Evolutionary conservation across 2,888 invertebrate species (phyloP).

Genomic region (Leucoptera coffeella): DNA sequence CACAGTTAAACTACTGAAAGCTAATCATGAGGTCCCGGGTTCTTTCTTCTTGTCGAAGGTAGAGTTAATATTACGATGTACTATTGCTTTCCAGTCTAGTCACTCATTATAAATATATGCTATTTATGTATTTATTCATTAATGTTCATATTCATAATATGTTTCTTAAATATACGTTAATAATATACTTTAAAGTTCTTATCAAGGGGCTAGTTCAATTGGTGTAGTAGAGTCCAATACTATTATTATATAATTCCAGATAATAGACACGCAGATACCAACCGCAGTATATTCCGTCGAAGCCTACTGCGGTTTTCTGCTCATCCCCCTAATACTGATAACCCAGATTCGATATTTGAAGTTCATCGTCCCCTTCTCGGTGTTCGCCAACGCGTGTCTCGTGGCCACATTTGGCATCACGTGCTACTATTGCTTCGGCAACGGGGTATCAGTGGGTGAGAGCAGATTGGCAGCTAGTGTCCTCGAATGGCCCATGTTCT

Average conservation of each 20-base stretch:
- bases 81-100: no score
- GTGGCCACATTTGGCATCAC: constrained; percentile 72
- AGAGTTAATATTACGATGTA: no score
- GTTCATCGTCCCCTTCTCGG: constrained; percentile 82
- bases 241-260: constrained; percentile 29
- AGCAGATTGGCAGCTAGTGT: constrained; percentile 29
- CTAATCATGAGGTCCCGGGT: no score
- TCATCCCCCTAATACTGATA: constrained; percentile 63
- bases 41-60: no score
- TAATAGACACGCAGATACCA: constrained; percentile 32
- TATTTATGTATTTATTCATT: no score
- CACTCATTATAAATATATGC: no score
- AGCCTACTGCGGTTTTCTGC: constrained; percentile 59
- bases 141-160: no score
- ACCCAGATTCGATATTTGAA: constrained; percentile 68
- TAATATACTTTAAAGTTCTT: no score
- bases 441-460: constrained; percentile 20
- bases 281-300: constrained; percentile 39
- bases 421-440: constrained; percentile 70
- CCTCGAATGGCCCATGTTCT: constrained; percentile 72
- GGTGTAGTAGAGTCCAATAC: no score
- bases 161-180: no score
- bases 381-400: constrained; percentile 78
- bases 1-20: no score
- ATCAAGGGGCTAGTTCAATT: no score